Conservation (phyloP, 2,888 invertebrate genomes). For the Bhutanitis thaidina region DNA sequence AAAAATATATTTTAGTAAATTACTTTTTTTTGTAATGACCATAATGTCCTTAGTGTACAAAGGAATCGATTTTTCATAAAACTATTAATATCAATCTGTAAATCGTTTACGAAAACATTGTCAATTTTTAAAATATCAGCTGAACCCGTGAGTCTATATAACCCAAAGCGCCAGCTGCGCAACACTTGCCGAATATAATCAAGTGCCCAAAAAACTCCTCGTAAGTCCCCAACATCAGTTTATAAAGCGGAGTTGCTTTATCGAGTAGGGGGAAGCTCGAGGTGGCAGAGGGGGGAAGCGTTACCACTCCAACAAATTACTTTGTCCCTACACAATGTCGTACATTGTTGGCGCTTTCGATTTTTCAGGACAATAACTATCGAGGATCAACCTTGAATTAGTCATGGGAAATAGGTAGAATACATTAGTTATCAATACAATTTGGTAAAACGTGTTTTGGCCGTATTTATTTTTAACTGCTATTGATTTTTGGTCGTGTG, state of each 20-base stretch:
- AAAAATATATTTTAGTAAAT: too few relatives aligned
- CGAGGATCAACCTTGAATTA: conserved; percentile 14
- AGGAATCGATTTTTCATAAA: too few relatives aligned
- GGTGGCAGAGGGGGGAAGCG: conserved; percentile 26
- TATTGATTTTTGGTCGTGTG: too few relatives aligned
- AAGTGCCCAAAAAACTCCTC: conserved; percentile 16
- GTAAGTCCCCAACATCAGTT: conserved; percentile 22
- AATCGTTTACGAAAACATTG: neutral
- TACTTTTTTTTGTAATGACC: too few relatives aligned
- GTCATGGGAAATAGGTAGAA: conserved; percentile 13
- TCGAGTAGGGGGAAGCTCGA: conserved; percentile 26
- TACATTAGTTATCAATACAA: neutral
- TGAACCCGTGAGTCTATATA: neutral
- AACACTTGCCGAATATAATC: conserved; percentile 12
- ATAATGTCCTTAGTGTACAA: too few relatives aligned
- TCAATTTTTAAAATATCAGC: neutral
- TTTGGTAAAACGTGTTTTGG: neutral
- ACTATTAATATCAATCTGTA: neutral
- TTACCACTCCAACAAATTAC: conserved; percentile 35
- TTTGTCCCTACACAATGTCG: conserved; percentile 33
- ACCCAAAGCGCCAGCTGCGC: conserved; percentile 9
- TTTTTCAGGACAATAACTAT: conserved; percentile 29
- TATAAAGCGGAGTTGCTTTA: conserved; percentile 31
- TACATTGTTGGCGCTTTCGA: conserved; percentile 28
- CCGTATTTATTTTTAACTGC: neutral